phyloP scores from a whole-genome alignment of 92 coral and sea anemone genomes.

The Parazoanthus darwini region DNA sequence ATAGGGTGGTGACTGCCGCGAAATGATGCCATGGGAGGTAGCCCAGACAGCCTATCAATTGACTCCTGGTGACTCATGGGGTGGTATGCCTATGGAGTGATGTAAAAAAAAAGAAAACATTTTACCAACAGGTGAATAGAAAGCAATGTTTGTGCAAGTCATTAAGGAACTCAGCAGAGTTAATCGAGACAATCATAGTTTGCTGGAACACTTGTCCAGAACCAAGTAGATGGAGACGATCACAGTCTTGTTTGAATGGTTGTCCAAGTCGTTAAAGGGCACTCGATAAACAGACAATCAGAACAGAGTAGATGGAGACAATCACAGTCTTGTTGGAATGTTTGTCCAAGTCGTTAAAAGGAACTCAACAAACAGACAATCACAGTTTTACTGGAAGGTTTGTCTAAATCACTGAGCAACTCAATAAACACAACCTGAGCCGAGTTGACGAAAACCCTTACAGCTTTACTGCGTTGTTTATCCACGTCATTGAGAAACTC shows the following conservation, averaged over 20 bases:
- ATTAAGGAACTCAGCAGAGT: background rate
- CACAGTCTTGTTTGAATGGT: no score
- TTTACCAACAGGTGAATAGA: background rate
- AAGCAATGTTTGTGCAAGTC: background rate
- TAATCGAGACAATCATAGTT: no score
- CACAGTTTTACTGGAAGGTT: no score
- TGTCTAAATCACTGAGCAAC: background rate
- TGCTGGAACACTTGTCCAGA: background rate
- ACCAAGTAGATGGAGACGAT: no score
- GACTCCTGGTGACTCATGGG: slow-evolving; percentile 88
- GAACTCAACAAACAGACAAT: background rate
- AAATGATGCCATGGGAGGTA: slow-evolving; percentile 99
- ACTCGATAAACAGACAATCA: background rate
- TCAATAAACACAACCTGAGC: background rate
- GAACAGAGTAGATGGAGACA: no score
- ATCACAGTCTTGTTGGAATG: no score
- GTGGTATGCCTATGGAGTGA: slow-evolving; percentile 68
- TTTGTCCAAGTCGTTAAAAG: background rate
- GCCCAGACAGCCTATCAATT: slow-evolving; percentile 81
- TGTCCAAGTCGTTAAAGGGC: background rate
- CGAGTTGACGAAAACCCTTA: no score
- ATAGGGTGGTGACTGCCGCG: slow-evolving; percentile 68
- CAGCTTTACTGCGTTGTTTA: no score
- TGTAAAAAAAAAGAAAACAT: background rate
- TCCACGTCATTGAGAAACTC: background rate